Percentiles rank a stretch among this genome's conserved stretches.
phyloP scores from a whole-genome alignment of 2,888 invertebrate species.

The Nymphalis urticae region DNA sequence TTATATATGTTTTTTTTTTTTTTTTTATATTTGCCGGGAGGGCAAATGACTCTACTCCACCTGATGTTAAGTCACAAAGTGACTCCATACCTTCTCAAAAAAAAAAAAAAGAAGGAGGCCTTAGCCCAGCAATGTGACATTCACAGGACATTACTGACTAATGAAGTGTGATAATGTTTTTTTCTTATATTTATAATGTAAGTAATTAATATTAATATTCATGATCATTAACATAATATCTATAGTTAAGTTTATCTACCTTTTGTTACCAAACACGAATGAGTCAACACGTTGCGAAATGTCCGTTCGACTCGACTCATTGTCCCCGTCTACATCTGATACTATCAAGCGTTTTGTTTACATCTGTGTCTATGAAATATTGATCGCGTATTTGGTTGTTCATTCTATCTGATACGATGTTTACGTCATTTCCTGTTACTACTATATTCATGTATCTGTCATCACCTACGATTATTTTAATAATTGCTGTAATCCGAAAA shows the following conservation, averaged over 20 bases:
- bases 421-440: conserved; percentile 1
- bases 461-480: not conserved
- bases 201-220: not conserved
- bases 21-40: too few species aligned
- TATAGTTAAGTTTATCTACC: conserved; percentile 11
- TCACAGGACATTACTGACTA: too few species aligned
- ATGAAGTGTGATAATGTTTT: too few species aligned
- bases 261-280: conserved; percentile 31
- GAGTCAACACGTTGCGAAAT: conserved; percentile 39
- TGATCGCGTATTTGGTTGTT: conserved; percentile 28
- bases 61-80: too few species aligned
- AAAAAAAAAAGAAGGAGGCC: too few species aligned
- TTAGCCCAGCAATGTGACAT: too few species aligned
- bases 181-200: not conserved
- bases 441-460: conserved; percentile 1
- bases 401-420: not conserved
- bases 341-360: conserved; percentile 33
- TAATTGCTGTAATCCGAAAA: not conserved
- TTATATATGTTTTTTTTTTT: too few species aligned
- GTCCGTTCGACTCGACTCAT: conserved; percentile 26
- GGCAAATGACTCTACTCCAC: too few species aligned
- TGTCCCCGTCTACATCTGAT: conserved; percentile 32
- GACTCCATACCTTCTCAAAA: too few species aligned
- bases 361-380: conserved; percentile 32
- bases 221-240: not conserved